Evolutionary conservation across 2,797 vertebrate species (phyloP), one percentile per base, ranked within the genome.

Genomic region (Sebastes variabilis): DNA sequence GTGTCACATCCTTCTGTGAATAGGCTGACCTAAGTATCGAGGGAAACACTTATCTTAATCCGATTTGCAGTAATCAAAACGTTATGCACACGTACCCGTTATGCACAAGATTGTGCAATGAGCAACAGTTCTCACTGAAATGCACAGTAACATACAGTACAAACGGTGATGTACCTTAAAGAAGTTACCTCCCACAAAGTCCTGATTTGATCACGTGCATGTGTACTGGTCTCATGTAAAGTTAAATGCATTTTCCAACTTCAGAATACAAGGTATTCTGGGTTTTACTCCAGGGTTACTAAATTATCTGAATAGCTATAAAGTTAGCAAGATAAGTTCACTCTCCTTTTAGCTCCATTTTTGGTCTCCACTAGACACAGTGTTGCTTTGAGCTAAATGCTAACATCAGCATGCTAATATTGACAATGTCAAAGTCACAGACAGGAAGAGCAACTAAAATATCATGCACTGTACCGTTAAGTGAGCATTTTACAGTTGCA

Each of bases 61-160:
- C 29, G 38, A 81, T 80, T 77, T 81, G 67, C 49, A 30, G 32
- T 64, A 79, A 88, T 76, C 8, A 66, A 8, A 86, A 74, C 69
- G 55, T 11, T 24, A 42, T 79, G 68, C 54, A 32, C 61, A 54
- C 55, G 25, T 25, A 66, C 8, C 12, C 29, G n/a, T 22, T 18
- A 66, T 38, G 11, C 24, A 69, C 18, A 72, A 12, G 22, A 49
- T 6, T 18, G 11, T 34, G 27, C 24, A 25, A 67, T 34, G 32
- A 71, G 59, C 52, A 65, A 10, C 25, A 14, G 14, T 11, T 27
- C 55, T 56, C 8, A 52, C 2, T 79, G 52, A 66, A 70, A 76
- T 38, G 54, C 27, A 76, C 13, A 25, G 34, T 4, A 72, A 62
- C n/a, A 58, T 36, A 20, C n/a, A 38, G 24, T 49, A 18, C 30